Percentiles rank a stretch among this genome's conserved stretches.
phyloP scores from a whole-genome alignment of 2,113 vertebrate genomes.

The Enhydra lutris region DNA sequence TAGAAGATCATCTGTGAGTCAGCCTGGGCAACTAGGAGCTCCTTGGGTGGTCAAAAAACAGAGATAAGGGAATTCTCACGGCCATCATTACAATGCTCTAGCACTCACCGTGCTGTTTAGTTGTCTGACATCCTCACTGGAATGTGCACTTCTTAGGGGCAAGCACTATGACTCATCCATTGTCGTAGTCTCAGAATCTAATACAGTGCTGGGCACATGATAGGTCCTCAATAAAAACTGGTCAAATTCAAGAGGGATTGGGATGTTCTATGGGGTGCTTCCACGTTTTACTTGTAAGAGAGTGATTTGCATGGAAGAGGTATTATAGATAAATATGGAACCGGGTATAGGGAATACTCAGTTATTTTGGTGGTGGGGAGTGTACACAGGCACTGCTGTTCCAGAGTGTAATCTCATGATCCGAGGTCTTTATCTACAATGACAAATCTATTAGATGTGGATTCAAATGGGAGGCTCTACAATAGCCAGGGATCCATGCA shows the following conservation, averaged over 20 bases:
- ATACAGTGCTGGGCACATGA: background rate
- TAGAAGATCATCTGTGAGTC: background rate
- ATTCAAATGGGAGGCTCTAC: background rate
- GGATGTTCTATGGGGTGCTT: background rate
- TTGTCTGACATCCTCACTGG: background rate
- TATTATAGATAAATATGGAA: background rate
- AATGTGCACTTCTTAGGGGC: background rate
- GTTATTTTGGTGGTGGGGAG: background rate
- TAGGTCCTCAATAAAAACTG: background rate
- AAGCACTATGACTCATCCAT: background rate
- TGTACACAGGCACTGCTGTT: background rate
- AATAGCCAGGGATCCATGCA: background rate
- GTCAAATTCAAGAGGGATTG: background rate
- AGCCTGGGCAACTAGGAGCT: background rate
- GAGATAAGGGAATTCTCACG: background rate
- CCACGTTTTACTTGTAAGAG: background rate
- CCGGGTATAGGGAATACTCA: background rate
- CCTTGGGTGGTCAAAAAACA: background rate
- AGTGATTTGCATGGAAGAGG: background rate
- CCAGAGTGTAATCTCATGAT: background rate
- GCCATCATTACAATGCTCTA: background rate
- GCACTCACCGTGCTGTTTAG: background rate
- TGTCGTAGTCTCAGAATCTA: background rate
- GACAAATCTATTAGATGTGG: background rate
- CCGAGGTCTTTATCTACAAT: background rate